Conservation (phyloP, 2,888 invertebrate genomes). For the Teleiodes luculella region DNA sequence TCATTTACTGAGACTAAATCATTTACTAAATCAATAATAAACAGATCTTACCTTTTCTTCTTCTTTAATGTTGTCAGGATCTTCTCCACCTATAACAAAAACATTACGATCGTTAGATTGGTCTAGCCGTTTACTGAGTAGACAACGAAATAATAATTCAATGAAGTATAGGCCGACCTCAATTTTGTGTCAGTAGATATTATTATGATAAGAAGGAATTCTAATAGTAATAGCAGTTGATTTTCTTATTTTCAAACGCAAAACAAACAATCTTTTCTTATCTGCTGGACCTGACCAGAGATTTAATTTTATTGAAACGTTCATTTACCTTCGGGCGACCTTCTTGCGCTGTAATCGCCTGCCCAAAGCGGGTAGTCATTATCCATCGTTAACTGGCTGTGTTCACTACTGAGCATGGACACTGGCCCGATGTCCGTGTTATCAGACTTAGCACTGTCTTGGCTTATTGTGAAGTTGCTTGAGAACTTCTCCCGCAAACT, state of each 20-base stretch:
- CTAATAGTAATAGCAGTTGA: neutral
- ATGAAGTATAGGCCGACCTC: too few species aligned
- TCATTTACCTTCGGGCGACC: constrained; percentile 85
- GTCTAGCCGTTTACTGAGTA: too few species aligned
- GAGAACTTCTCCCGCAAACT: constrained; percentile 37
- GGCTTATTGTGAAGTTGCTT: constrained; percentile 34
- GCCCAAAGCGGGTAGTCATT: constrained; percentile 77
- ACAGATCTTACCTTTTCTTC: constrained; percentile 46
- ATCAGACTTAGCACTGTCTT: constrained; percentile 23
- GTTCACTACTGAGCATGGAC: constrained; percentile 60
- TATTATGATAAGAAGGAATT: too few species aligned
- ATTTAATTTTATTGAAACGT: too few species aligned
- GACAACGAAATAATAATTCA: too few species aligned
- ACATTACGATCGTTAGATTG: neutral
- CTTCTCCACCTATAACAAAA: constrained; percentile 58
- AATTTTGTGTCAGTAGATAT: too few species aligned
- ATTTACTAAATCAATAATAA: too few species aligned
- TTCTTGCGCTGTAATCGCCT: constrained; percentile 82
- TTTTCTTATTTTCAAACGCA: neutral
- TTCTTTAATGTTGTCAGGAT: constrained; percentile 59
- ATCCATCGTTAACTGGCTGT: constrained; percentile 40
- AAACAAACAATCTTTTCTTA: neutral
- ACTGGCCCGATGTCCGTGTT: constrained; percentile 37
- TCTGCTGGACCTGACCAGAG: too few species aligned
- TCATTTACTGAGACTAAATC: too few species aligned